Evolutionary conservation across 2,113 vertebrate genomes (phyloP).

Genomic region (Pedetes capensis): DNA sequence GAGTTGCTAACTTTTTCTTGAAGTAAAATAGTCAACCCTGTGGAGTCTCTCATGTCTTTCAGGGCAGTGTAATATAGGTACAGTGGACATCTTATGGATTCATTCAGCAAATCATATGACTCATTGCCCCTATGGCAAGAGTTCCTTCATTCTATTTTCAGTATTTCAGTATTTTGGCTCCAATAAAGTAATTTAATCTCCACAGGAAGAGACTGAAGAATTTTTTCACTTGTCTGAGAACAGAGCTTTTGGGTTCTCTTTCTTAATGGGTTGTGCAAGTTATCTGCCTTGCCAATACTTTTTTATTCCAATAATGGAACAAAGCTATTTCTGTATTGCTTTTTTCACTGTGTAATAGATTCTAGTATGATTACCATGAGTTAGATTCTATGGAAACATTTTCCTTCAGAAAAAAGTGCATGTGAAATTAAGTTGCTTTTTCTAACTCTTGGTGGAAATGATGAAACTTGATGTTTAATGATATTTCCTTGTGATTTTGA

Average conservation of each 20-base stretch:
- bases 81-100: background rate
- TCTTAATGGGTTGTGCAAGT: constrained; percentile 29
- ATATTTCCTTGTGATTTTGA: constrained; percentile 14
- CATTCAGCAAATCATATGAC: constrained; percentile 11
- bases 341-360: constrained; percentile 55
- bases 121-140: background rate
- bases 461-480: constrained; percentile 55
- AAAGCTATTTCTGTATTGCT: constrained; percentile 50
- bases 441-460: constrained; percentile 42
- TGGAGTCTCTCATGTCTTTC: background rate
- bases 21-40: background rate
- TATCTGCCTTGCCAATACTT: constrained; percentile 10
- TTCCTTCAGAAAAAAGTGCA: constrained; percentile 66
- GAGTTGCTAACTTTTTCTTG: background rate
- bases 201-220: background rate
- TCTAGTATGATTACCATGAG: constrained; percentile 58
- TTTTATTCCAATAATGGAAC: constrained; percentile 40
- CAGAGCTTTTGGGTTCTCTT: constrained; percentile 1
- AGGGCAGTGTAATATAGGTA: background rate
- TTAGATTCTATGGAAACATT: constrained; percentile 62
- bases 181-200: background rate
- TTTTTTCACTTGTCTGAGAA: constrained; percentile 20
- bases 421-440: constrained; percentile 58
- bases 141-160: constrained; percentile 6
- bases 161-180: background rate